A percentile compares a stretch with the other conserved stretches of the same genome.
phyloP scores from a whole-genome alignment of 2,113 vertebrate genomes.

The Chascanopsetta lugubris region DNA sequence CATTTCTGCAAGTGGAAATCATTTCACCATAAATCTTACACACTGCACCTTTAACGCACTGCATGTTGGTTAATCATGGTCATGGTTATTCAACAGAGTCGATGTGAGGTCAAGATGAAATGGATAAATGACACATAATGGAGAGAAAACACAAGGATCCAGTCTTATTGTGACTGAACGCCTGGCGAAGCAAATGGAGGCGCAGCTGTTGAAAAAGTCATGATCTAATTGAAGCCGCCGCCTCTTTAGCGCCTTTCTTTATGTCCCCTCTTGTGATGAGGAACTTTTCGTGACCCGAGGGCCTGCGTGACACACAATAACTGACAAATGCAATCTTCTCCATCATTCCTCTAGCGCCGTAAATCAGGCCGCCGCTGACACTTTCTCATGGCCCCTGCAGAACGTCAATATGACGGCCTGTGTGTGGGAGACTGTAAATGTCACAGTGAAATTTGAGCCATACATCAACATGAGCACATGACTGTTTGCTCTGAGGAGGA shows the following conservation, averaged over 20 bases:
- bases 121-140: neutral
- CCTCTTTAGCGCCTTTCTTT: neutral
- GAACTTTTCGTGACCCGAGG: neutral
- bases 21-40: too few relatives aligned
- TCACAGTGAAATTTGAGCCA: constrained; percentile 33
- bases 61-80: too few relatives aligned
- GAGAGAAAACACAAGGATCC: neutral
- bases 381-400: constrained; percentile 12
- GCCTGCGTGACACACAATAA: constrained; percentile 8
- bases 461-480: constrained; percentile 25
- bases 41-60: too few relatives aligned
- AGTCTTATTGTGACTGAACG: neutral
- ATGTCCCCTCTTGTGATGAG: neutral
- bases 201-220: neutral
- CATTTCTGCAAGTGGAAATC: too few relatives aligned
- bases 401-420: constrained; percentile 23
- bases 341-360: constrained; percentile 24
- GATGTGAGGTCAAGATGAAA: neutral
- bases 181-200: neutral
- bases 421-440: constrained; percentile 42
- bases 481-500: neutral
- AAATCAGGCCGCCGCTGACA: constrained; percentile 12
- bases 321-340: constrained; percentile 28
- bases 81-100: neutral
- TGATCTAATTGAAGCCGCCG: constrained; percentile 3